Evolutionary conservation across 1,140 invertebrate genomes (phyloP).

Genomic region (Trichogramma pretiosum): DNA sequence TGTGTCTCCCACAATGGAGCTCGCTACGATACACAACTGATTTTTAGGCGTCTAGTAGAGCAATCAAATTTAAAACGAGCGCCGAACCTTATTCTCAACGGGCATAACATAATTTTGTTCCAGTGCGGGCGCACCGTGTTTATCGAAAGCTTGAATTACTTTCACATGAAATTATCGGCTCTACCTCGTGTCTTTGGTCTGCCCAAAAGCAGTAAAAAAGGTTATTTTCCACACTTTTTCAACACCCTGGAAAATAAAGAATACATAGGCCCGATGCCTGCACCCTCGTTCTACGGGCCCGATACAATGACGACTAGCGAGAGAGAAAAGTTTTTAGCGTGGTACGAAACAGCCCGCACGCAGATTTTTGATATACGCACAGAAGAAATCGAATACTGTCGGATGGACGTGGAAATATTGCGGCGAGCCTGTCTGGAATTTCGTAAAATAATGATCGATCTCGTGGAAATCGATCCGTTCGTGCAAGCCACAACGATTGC

Average conservation of each 20-base stretch:
- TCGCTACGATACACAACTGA: constrained; percentile 24
- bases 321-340: constrained; percentile 12
- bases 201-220: constrained; percentile 10
- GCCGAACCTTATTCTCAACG: constrained; percentile 19
- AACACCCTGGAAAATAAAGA: constrained; percentile 24
- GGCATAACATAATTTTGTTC: constrained; percentile 22
- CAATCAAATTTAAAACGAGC: background rate
- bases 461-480: background rate
- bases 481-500: background rate
- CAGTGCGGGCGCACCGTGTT: constrained; percentile 16
- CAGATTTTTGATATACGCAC: background rate
- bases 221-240: constrained; percentile 26
- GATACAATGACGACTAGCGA: constrained; percentile 15
- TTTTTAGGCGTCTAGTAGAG: constrained; percentile 16
- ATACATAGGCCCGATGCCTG: constrained; percentile 12
- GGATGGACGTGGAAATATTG: background rate
- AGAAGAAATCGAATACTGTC: background rate
- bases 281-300: constrained; percentile 15
- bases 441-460: background rate
- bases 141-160: constrained; percentile 27
- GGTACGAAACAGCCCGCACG: constrained; percentile 8
- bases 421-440: background rate
- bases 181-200: constrained; percentile 26
- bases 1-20: constrained; percentile 24
- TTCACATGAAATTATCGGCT: constrained; percentile 22